These are phyloP conservation scores for Clinocottus analis DNA, from an alignment of 2,113 vertebrate species.

Conservation along the genomic window DNA sequence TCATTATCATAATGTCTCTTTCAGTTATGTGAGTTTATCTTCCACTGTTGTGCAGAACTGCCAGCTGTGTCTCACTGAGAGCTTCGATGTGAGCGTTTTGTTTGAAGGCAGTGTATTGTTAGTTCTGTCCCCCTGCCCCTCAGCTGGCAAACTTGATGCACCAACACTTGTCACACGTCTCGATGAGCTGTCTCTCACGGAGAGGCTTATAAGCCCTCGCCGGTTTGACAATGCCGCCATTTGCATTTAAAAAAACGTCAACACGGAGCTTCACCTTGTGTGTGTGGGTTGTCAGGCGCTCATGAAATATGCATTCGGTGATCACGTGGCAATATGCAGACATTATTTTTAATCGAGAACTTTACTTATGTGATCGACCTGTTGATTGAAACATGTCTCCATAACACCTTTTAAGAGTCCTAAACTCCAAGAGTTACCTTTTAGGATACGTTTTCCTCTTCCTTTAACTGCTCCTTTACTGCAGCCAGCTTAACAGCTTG, in stretches of 20 bases:
- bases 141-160: conserved; percentile 14
- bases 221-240: not conserved
- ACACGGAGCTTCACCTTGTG: not conserved
- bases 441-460: too few relatives aligned
- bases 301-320: conserved; percentile 18
- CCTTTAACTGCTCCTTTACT: too few relatives aligned
- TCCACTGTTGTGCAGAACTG: conserved; percentile 12
- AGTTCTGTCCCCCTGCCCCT: conserved; percentile 15
- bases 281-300: not conserved
- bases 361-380: too few relatives aligned
- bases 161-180: conserved; percentile 9
- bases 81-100: conserved; percentile 23
- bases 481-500: too few relatives aligned
- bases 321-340: not conserved
- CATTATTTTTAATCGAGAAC: too few relatives aligned
- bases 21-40: conserved; percentile 34
- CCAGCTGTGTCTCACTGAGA: conserved; percentile 34
- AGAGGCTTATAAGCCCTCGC: conserved; percentile 1
- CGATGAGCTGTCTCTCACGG: conserved; percentile 14
- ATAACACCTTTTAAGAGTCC: too few relatives aligned
- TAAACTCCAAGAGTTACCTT: too few relatives aligned
- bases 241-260: conserved; percentile 19
- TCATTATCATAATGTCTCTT: conserved; percentile 55
- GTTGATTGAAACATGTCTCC: too few relatives aligned
- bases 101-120: conserved; percentile 28